Conservation (phyloP, 1,140 invertebrate species). For the Apis florea region DNA sequence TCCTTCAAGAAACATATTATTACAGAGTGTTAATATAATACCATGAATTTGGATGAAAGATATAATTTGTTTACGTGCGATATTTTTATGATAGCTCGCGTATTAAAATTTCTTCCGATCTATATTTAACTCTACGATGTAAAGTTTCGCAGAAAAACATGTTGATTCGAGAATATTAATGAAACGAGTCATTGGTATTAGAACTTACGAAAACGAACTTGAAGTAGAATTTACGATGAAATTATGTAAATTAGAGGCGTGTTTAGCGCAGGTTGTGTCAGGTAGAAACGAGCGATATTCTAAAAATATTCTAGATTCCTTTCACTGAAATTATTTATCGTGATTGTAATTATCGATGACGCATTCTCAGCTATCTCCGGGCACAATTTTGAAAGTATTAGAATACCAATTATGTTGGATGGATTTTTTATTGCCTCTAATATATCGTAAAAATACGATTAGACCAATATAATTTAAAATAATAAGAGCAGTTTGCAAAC, state of each 20-base stretch:
- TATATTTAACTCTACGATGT: background rate
- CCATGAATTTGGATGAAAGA: background rate
- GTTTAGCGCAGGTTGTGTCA: background rate
- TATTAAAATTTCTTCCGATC: background rate
- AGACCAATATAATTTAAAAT: background rate
- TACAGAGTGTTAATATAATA: background rate
- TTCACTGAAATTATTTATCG: conserved; percentile 16
- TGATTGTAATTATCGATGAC: conserved; percentile 2
- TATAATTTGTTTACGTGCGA: background rate
- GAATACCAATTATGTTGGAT: background rate
- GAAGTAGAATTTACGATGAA: conserved; percentile 6
- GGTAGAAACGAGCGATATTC: background rate
- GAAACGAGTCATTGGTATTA: background rate
- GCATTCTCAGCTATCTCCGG: background rate
- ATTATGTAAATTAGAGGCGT: conserved; percentile 12
- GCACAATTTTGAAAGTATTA: background rate
- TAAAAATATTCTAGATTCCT: background rate
- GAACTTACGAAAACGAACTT: background rate
- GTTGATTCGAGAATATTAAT: background rate
- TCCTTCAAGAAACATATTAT: too few relatives aligned
- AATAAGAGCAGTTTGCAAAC: background rate
- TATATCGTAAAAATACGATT: background rate
- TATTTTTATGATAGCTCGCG: background rate
- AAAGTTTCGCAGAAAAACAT: background rate
- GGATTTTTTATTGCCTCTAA: background rate